Evolutionary conservation across 1,140 invertebrate species (phyloP), one percentile per base, ranked within the genome.

Genomic region (Cydia splendana): DNA sequence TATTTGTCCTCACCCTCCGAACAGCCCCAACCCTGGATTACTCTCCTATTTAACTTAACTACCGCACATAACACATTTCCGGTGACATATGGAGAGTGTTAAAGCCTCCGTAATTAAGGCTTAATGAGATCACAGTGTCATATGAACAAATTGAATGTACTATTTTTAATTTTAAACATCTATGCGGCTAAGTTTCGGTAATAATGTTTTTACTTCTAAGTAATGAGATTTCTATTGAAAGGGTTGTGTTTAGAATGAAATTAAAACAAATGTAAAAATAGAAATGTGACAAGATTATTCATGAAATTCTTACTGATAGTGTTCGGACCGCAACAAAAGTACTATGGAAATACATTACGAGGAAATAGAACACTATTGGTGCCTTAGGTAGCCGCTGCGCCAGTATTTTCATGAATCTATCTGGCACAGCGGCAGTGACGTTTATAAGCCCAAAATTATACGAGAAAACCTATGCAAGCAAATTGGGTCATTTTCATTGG

Each of bases 21-120:
- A 6, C 28, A 34, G 15, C n/a, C 10, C 18, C n/a, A 71, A 10
- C 67, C 30, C 67, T 38, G 67, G 67, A 71, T 71, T 71, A 71
- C 67, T 71, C 30, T 38, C 67, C 67, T 71, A 71, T 71, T 71
- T 71, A 71, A 71, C 67, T 71, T 71, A 71, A 71, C 67, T 71
- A 71, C 67, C 67, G 67, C 67, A 42, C 67, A 71, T 71, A 71
- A 42, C 67, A 71, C 67, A 71, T 71, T 71, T 71, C 5, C 67
- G 67, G 67, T 71, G 67, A 71, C 67, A 71, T 38, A 71, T 71
- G 67, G 30, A 71, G 30, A 45, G 65, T 38, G 65, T 38, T 67
- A 38, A 18, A 71, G 67, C 67, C 34, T 38, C 34, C 34, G 67
- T 71, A 45, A 71, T 71, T 42, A 71, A 71, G 67, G 9, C 67